Conservation (phyloP, 2,888 invertebrate species). For the Hydroisotoma schaefferi region DNA sequence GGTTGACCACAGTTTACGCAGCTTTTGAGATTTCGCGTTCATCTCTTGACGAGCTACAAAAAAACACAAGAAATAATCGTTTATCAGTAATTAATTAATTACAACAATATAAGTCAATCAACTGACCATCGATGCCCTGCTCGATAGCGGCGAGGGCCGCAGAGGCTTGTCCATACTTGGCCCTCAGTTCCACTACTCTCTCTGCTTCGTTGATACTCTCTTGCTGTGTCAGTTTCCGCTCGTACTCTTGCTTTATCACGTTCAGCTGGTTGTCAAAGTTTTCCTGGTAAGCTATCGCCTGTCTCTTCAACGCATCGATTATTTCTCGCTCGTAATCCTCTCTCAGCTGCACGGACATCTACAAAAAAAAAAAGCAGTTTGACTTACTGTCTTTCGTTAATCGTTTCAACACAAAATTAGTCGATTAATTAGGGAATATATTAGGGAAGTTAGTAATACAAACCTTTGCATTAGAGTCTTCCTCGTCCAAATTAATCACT, state of each 20-base stretch:
- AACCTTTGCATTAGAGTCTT: no score
- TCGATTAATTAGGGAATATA: no score
- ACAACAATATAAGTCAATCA: no score
- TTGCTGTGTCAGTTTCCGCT: conserved; percentile 28
- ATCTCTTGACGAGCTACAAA: conserved; percentile 24
- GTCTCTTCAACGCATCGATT: conserved; percentile 13
- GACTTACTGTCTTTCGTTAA: no score
- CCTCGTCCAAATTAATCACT: no score
- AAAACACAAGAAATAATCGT: not conserved
- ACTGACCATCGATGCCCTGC: conserved; percentile 37
- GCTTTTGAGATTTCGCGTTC: conserved; percentile 30
- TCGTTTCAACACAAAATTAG: no score
- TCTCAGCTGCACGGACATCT: conserved; percentile 12
- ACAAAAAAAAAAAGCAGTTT: not conserved
- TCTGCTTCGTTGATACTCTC: conserved; percentile 35
- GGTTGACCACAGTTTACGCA: conserved; percentile 38
- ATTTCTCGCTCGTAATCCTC: conserved; percentile 8
- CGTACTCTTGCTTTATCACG: conserved; percentile 31
- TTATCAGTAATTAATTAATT: no score
- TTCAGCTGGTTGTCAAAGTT: conserved; percentile 27
- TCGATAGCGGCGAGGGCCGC: conserved; percentile 42
- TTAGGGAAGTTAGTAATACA: no score
- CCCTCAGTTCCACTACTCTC: conserved; percentile 38
- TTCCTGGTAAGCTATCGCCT: conserved; percentile 37
- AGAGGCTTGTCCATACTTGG: conserved; percentile 40